These are phyloP conservation scores for Cyanoramphus novaezelandiae DNA, from an alignment of 2,113 vertebrate genomes.

Conservation along the genomic window DNA sequence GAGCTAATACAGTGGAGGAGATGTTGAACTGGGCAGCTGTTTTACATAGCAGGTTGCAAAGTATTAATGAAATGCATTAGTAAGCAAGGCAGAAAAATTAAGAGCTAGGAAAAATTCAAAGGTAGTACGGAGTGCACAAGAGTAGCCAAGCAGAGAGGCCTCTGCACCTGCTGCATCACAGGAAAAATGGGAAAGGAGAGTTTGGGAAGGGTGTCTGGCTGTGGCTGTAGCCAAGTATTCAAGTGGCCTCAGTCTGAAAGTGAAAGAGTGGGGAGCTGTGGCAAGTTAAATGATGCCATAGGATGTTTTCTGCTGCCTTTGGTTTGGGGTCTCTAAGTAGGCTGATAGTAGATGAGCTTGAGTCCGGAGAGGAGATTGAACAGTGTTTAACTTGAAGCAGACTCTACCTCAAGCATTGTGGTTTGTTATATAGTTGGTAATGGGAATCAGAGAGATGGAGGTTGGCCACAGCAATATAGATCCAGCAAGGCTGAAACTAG, in stretches of 20 bases:
- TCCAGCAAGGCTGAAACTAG: background rate
- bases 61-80: background rate
- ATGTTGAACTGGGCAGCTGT: background rate
- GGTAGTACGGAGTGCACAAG: fast-evolving
- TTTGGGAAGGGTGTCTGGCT: background rate
- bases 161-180: background rate
- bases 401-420: background rate
- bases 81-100: background rate
- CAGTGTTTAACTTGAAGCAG: fast-evolving
- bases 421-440: background rate
- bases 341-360: background rate
- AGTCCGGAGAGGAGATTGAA: fast-evolving
- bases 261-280: fast-evolving
- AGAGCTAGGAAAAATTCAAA: background rate
- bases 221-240: background rate
- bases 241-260: background rate
- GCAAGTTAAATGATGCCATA: fast-evolving
- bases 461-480: background rate
- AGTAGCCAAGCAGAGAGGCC: fast-evolving
- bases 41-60: background rate
- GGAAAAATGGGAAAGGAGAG: background rate
- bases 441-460: background rate
- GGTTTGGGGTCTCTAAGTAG: background rate
- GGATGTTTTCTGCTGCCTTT: background rate
- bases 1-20: fast-evolving